phyloP scores from a whole-genome alignment of 2,888 invertebrate genomes.

The Tipula unca region DNA sequence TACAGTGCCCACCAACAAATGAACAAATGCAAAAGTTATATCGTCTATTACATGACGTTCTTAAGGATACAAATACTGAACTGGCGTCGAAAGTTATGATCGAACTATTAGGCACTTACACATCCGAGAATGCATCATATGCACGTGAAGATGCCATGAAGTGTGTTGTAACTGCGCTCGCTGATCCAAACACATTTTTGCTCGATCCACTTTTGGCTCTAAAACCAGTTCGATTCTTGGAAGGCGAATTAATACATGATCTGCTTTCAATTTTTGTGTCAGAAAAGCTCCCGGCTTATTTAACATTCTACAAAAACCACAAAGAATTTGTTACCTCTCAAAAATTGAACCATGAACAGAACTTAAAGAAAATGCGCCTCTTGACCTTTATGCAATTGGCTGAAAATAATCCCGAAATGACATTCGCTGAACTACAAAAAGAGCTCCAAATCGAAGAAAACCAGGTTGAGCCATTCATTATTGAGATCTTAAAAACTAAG shows the following conservation, averaged over 20 bases:
- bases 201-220: conserved; percentile 88
- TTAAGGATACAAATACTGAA: conserved; percentile 80
- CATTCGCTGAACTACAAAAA: conserved; percentile 79
- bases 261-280: conserved; percentile 90
- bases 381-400: conserved; percentile 97
- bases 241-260: conserved; percentile 92
- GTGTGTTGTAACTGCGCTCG: conserved; percentile 93
- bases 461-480: conserved; percentile 93
- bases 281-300: conserved; percentile 85
- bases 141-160: conserved; percentile 95
- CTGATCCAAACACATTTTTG: conserved; percentile 93
- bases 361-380: conserved; percentile 93
- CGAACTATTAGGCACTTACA: conserved; percentile 91
- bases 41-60: conserved; percentile 78
- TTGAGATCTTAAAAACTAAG: conserved; percentile 89
- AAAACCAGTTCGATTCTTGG: conserved; percentile 90
- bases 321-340: conserved; percentile 80
- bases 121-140: conserved; percentile 92
- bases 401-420: conserved; percentile 84
- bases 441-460: conserved; percentile 81
- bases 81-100: conserved; percentile 95
- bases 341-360: conserved; percentile 85
- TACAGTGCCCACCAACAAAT: conserved; percentile 69
- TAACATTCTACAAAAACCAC: conserved; percentile 85
- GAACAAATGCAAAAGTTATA: conserved; percentile 89